Evolutionary conservation across 2,113 vertebrate genomes (phyloP), one percentile per base, ranked within the genome.

Genomic region (Nyctereutes procyonoides): DNA sequence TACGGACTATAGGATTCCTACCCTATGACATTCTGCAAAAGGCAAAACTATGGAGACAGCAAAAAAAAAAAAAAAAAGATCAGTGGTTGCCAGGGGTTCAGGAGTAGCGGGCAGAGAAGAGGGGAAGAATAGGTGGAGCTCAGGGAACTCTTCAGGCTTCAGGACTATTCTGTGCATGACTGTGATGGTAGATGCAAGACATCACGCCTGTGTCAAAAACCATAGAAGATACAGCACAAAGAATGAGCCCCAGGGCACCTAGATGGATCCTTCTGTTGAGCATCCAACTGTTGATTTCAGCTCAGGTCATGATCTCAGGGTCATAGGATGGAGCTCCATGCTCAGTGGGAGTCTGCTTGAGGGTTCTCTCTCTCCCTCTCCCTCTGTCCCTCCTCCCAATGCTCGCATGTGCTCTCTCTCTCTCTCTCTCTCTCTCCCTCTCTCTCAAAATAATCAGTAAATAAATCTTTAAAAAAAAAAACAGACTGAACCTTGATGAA

Each of bases 171-270:
- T 5, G 8, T 12, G 43, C 43, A 1, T 28, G 53, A 14, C 35
- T 16, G 12, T 17, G 1, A 43, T 32, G 65, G 71, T 13, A 62
- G 74, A 30, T 8, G 5, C 4, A 1, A 12, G 56, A 32, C 13
- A 1, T 15, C 5, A 32, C 4, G 8, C 19, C 2, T 92, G 63
- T 17, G 26, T 48, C 35, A 63, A 93, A 43, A 19, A 53, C 65
- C 74, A 24, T 0, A 30, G 16, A 19, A 8, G 12, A 1, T 3
- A 11, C 16, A 1, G 20, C 1, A 1, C 20, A n/a, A 5, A 51
- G 76, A 53, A 26, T 4, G 19, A 69, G 9, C 3, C 65, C n/a
- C 32, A 8, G 32, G 17, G 67, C 32, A 0, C 67, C 67, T 9
- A 17, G 67, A 3, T 11, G 32, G 67, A 30, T 69, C 67, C 17